phyloP scores from a whole-genome alignment of 2,113 vertebrate genomes.

The Onychostruthus taczanowskii region DNA sequence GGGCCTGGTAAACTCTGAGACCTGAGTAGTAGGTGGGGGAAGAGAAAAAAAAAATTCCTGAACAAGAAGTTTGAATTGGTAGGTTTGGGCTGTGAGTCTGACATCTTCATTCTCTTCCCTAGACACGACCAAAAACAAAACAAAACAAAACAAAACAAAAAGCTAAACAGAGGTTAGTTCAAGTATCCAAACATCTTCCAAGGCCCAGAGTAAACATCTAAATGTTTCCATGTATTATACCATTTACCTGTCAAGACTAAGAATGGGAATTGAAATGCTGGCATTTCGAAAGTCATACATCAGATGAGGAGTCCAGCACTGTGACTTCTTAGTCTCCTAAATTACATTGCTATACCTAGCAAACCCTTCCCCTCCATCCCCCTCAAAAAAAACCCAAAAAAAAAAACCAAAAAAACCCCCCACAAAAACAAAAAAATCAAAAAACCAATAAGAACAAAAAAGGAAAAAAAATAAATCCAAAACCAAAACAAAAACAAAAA shows the following conservation, averaged over 20 bases:
- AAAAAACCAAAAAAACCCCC: too few species aligned
- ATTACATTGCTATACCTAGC: background rate
- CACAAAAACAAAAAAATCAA: too few species aligned
- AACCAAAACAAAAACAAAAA: too few species aligned
- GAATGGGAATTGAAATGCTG: background rate
- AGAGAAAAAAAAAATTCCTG: background rate
- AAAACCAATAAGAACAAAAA: background rate
- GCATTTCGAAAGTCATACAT: background rate
- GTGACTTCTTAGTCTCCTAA: background rate
- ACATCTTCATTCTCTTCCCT: background rate
- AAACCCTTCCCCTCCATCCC: background rate
- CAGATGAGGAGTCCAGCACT: background rate
- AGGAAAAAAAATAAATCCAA: background rate
- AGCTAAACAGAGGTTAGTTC: background rate
- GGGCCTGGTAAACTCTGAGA: background rate
- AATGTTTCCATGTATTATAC: background rate
- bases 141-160: background rate
- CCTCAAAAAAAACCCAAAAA: accelerated
- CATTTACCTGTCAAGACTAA: background rate
- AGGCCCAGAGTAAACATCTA: background rate
- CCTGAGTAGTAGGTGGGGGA: background rate
- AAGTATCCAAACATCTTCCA: background rate
- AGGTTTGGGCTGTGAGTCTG: background rate
- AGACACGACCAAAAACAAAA: background rate
- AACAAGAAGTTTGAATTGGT: background rate